Evolutionary conservation across 1,140 invertebrate genomes (phyloP), one percentile per base, ranked within the genome.

Genomic region (Lordiphosa collinella): DNA sequence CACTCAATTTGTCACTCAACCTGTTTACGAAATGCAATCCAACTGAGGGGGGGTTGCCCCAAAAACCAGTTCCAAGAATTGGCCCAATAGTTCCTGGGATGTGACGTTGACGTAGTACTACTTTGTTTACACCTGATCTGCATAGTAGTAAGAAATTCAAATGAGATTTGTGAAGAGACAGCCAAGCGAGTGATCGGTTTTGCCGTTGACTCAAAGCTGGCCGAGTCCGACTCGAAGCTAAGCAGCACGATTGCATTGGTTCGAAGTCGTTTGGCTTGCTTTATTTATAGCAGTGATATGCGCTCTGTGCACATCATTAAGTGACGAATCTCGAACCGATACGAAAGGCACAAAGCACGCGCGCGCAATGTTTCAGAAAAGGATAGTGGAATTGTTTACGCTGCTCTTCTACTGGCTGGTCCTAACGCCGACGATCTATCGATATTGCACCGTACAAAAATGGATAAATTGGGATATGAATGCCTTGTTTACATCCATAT

Each of bases 51-150:
- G 46, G 46, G 46, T 10, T 37, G 14, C 14, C 34, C 48, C 48
- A 35, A 36, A 74, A 80, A 75, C 67, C 54, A 64, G 78, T 84
- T 82, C 78, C 67, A 71, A 72, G 76, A 80, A 80, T 55, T 55
- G 31, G 18, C 52, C 48, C 52, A 58, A 40, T 48, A 57, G 76
- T 82, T 82, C 72, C 66, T 47, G 46, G 78, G 51, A 82, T 43
- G 53, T 53, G 59, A 75, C 60, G 71, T 56, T 53, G 59, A 75
- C 60, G 71, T 75, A 32, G 38, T 31, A 13, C 11, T 31, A 13
- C 11, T 65, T 75, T 68, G 63, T 78, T 78, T 78, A 78, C 51
- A 49, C 29, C 51, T 69, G 72, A 76, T 68, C 74, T 29, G 50
- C 41, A 43, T 59, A 55, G 49, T 43, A 13, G 10, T 25, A 61